phyloP scores from a whole-genome alignment of 2,888 invertebrate genomes.

The Xylocampa areola region DNA sequence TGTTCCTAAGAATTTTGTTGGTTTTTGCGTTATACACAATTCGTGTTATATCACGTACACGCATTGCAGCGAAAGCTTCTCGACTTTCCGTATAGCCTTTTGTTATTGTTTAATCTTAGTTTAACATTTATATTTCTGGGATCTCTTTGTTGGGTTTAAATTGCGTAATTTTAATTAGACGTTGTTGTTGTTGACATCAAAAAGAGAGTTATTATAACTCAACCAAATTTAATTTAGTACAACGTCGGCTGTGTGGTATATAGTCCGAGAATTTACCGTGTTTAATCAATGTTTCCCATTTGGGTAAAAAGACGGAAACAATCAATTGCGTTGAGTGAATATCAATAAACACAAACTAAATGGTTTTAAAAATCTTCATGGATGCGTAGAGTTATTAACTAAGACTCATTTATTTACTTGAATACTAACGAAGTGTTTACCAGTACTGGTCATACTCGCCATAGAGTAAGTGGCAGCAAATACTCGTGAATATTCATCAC shows the following conservation, averaged over 20 bases:
- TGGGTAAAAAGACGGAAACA: constrained; percentile 20
- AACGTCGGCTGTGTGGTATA: constrained; percentile 39
- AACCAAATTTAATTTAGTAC: constrained; percentile 52
- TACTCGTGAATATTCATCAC: constrained; percentile 77
- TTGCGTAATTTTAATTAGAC: constrained; percentile 57
- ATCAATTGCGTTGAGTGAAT: no score
- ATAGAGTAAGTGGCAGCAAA: constrained; percentile 54
- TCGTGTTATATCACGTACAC: constrained; percentile 41
- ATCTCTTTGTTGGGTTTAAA: constrained; percentile 35
- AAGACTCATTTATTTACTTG: constrained; percentile 26
- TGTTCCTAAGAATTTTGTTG: constrained; percentile 22
- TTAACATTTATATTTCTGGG: constrained; percentile 33
- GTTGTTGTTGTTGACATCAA: constrained; percentile 43
- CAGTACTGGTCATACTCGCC: constrained; percentile 51
- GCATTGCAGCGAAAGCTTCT: constrained; percentile 25
- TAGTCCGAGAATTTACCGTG: constrained; percentile 22
- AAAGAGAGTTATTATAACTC: constrained; percentile 51
- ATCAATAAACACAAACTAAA: constrained; percentile 28
- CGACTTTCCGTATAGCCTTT: constrained; percentile 28
- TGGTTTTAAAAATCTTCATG: constrained; percentile 10
- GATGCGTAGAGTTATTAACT: constrained; percentile 21
- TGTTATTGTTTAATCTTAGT: constrained; percentile 35
- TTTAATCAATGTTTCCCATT: constrained; percentile 24
- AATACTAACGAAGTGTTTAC: constrained; percentile 35
- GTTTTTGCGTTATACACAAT: constrained; percentile 37